Base-by-base conservation (phyloP, 64 coral and sea anemone genomes). In the Pocillopora verrucosa region DNA sequence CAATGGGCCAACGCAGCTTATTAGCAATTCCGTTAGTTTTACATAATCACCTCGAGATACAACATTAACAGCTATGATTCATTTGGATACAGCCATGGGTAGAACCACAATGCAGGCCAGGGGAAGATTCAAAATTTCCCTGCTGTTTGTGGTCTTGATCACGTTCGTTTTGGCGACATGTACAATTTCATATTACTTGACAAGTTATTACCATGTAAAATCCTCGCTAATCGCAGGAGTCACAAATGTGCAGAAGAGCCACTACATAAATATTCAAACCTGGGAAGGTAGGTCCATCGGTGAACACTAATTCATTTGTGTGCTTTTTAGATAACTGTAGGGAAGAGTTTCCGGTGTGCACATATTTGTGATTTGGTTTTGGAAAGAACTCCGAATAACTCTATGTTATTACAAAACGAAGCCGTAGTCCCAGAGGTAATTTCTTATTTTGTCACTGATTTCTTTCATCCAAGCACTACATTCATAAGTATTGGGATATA, bases 271-370 rank as follows among this genome's bases (percentile, higher is more conserved):
- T 20, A 72, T 85, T 12, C 36, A 85, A 36, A 65, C 34, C 37
- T 85, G 82, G 82, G 63, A 85, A 72, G 82, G 82, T 85, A 85
- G 72, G 82, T 85, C 11, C 9, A 0, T 10, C 35, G 1, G 22
- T 4, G 35, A 61, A 81, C 35, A 36, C 11, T 34, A 51, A 34
- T 61, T 59, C 77, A 60, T 4, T 20, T 79, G 25, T 59, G 4
- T 56, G n/a, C 59, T 9, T 62, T 81, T 20, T 11, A 70, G 24
- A 51, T 1, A 51, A 51, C 7, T 51, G 36, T 10, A 34, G 57
- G 3, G 56, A 13, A 17, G 56, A 5, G 19, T 58, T 61, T 80
- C 78, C 78, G 20, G 58, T 62, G 57, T 59, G 26, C 9, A 7
- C 65, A 22, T 68, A 19, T 16, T 4, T 68, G 17, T 51, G 41